Evolutionary conservation across 2,888 invertebrate species (phyloP).

Genomic region (Labia minor): DNA sequence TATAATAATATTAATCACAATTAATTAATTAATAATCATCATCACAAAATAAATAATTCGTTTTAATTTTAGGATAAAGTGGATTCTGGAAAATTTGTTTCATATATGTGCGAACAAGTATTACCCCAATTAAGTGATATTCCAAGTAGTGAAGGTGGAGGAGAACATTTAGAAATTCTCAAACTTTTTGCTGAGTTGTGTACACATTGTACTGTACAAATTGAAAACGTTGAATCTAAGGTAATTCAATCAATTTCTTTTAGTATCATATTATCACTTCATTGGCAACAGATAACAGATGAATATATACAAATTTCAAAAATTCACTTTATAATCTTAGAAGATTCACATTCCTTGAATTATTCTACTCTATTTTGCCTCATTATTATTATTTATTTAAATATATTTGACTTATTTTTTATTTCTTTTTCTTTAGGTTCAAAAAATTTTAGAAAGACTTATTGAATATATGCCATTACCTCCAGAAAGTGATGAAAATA

Average conservation of each 20-base stretch:
- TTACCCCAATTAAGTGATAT: conserved; percentile 62
- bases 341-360: too few relatives aligned
- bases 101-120: conserved; percentile 74
- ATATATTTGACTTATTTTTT: neutral
- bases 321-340: too few relatives aligned
- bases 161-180: conserved; percentile 64
- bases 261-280: too few relatives aligned
- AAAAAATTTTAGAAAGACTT: neutral
- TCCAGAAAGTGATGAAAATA: conserved; percentile 42
- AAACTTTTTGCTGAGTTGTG: conserved; percentile 80
- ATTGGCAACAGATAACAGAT: too few relatives aligned
- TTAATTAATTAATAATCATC: conserved; percentile 23
- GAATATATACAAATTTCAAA: too few relatives aligned
- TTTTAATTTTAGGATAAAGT: conserved; percentile 57
- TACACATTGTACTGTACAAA: conserved; percentile 48
- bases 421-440: conserved; percentile 3
- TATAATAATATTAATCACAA: too few relatives aligned
- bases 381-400: conserved; percentile 48
- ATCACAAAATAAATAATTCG: neutral
- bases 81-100: conserved; percentile 72
- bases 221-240: conserved; percentile 63
- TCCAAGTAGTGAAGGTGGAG: conserved; percentile 47
- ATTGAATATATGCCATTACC: conserved; percentile 77
- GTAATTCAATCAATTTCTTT: too few relatives aligned
- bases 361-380: too few relatives aligned